Evolutionary conservation across 2,797 vertebrate genomes (phyloP).

Genomic region (Rousettus madagascariensis): DNA sequence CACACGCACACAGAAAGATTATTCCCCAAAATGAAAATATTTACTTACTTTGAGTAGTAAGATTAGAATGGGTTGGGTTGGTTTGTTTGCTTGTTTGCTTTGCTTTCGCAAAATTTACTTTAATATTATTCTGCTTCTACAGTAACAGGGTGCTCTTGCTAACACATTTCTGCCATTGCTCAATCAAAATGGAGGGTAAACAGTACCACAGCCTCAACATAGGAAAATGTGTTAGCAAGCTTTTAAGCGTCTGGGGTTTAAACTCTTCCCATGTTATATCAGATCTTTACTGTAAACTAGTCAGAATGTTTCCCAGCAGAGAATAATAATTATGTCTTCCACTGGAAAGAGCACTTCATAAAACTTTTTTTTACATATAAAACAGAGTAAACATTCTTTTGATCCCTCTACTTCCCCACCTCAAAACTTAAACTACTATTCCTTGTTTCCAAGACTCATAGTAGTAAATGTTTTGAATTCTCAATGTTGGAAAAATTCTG

Average conservation of each 20-base stretch:
- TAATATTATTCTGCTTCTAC: neutral
- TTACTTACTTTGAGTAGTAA: constrained; percentile 32
- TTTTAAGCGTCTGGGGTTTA: constrained; percentile 74
- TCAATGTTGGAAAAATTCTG: constrained; percentile 43
- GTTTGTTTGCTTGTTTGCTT: neutral
- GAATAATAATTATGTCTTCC: constrained; percentile 80
- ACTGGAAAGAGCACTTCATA: constrained; percentile 71
- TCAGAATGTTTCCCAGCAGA: constrained; percentile 79
- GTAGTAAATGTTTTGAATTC: constrained; percentile 68
- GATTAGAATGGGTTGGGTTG: neutral
- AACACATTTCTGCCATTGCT: constrained; percentile 70
- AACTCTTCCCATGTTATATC: constrained; percentile 76
- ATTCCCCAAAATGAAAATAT: constrained; percentile 40
- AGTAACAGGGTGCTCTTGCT: neutral
- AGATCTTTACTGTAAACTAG: constrained; percentile 75
- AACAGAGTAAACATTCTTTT: constrained; percentile 70
- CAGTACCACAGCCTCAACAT: constrained; percentile 65
- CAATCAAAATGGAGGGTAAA: constrained; percentile 69
- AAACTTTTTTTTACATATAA: constrained; percentile 66
- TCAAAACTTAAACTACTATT: constrained; percentile 35
- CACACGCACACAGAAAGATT: neutral
- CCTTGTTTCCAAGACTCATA: constrained; percentile 66
- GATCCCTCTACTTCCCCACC: constrained; percentile 59
- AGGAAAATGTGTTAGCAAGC: constrained; percentile 76
- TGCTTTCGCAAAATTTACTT: neutral